Evolutionary conservation across 2,888 invertebrate genomes (phyloP).

Genomic region (Tipula helvola): DNA sequence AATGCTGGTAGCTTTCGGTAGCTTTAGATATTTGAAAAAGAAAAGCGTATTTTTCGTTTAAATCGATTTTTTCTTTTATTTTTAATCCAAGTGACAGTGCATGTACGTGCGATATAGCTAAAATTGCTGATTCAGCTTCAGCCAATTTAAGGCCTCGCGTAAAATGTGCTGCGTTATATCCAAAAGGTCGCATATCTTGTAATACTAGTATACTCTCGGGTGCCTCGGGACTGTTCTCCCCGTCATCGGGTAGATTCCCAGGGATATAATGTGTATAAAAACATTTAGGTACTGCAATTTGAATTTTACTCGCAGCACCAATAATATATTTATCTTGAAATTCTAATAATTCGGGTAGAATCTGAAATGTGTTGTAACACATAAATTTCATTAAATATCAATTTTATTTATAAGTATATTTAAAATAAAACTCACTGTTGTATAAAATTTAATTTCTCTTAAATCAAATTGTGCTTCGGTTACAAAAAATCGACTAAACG

Average conservation of each 20-base stretch:
- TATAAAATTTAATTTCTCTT: slow-evolving; percentile 70
- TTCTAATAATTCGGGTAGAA: slow-evolving; percentile 53
- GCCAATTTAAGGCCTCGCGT: slow-evolving; percentile 25
- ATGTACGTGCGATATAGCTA: slow-evolving; percentile 59
- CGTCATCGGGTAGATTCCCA: slow-evolving; percentile 25
- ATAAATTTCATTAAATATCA: not conserved
- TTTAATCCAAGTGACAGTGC: slow-evolving; percentile 55
- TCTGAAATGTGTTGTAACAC: slow-evolving; percentile 36
- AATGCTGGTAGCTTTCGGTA: slow-evolving; percentile 65
- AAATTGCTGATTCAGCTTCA: slow-evolving; percentile 55
- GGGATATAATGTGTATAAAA: slow-evolving; percentile 51
- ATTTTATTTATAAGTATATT: not conserved
- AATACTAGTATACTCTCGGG: slow-evolving; percentile 59
- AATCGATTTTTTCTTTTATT: slow-evolving; percentile 34
- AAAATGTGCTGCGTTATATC: slow-evolving; percentile 22
- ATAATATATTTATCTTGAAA: slow-evolving; percentile 40
- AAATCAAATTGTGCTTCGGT: slow-evolving; percentile 74
- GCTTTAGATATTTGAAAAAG: slow-evolving; percentile 67
- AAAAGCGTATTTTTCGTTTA: slow-evolving; percentile 36
- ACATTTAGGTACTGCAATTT: slow-evolving; percentile 55
- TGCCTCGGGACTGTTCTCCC: slow-evolving; percentile 33
- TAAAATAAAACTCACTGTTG: slow-evolving; percentile 43
- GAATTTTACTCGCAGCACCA: slow-evolving; percentile 32
- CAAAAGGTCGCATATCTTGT: slow-evolving; percentile 52
- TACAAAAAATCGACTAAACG: slow-evolving; percentile 66